A percentile compares a stretch with the other conserved stretches of the same genome.
Conservation (phyloP, 2,113 vertebrate genomes). For the Eudyptes chrysolophus region DNA sequence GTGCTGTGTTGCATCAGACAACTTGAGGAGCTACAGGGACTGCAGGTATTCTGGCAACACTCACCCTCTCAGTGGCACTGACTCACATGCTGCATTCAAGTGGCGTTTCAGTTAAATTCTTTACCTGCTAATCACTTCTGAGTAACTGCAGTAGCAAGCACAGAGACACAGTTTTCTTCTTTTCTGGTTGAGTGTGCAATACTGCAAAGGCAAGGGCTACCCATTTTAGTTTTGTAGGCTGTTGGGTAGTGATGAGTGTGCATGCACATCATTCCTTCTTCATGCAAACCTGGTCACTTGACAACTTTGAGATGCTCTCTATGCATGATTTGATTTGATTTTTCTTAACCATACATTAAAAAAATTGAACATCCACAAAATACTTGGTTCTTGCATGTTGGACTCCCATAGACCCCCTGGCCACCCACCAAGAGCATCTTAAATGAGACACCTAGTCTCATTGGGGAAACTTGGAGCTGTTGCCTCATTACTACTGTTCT, state of each 20-base stretch:
- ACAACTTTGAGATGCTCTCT: not conserved
- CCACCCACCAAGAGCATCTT: not conserved
- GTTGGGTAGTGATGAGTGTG: not conserved
- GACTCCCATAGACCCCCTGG: not conserved
- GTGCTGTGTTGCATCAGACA: slow-evolving; percentile 38
- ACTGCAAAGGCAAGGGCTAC: not conserved
- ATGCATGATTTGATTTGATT: not conserved
- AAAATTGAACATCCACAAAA: not conserved
- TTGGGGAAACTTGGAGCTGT: not conserved
- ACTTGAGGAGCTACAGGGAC: slow-evolving; percentile 40
- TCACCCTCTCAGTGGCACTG: not conserved
- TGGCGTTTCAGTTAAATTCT: not conserved
- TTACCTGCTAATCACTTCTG: not conserved
- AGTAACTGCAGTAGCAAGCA: not conserved
- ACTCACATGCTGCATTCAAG: slow-evolving; percentile 20
- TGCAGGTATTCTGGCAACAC: slow-evolving; percentile 43
- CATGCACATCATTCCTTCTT: not conserved
- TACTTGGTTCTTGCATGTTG: not conserved
- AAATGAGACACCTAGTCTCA: not conserved
- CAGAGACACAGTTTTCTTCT: not conserved
- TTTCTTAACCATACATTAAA: slow-evolving; percentile 19
- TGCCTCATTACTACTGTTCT: not conserved
- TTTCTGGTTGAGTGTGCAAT: not conserved
- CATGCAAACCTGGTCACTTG: not conserved
- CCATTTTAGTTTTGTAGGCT: not conserved